These are phyloP conservation scores for Tribolium freemani DNA, from an alignment of 2,888 invertebrate species.

Conservation along the genomic window DNA sequence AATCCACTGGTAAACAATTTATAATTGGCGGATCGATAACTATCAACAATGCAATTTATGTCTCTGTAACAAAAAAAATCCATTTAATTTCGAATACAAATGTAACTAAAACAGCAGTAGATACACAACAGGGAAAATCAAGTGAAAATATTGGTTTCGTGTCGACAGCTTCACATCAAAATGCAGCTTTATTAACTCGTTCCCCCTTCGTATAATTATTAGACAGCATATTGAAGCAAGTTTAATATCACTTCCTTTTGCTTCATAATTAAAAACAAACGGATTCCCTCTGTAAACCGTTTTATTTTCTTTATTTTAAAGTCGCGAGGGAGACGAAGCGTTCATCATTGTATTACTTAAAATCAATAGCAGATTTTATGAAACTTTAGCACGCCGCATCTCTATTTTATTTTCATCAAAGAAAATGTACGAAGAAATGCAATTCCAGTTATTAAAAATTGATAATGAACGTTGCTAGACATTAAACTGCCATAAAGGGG, in stretches of 20 bases:
- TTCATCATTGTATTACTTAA: not conserved
- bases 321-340: not conserved
- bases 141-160: not conserved
- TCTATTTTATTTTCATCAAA: not conserved
- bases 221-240: constrained; percentile 19
- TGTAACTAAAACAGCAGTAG: not conserved
- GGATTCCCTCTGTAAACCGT: constrained; percentile 6
- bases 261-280: constrained; percentile 23
- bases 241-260: constrained; percentile 19
- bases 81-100: not conserved
- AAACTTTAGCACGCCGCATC: not conserved
- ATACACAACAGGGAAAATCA: no score
- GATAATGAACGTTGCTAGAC: not conserved
- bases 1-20: not conserved
- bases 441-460: not conserved
- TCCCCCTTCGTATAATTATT: constrained; percentile 15
- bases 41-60: not conserved
- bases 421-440: not conserved
- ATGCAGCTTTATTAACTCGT: constrained; percentile 14
- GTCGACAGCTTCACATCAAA: not conserved
- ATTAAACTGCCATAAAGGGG: not conserved
- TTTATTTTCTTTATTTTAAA: constrained; percentile 6
- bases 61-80: not conserved
- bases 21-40: not conserved
- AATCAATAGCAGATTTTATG: not conserved